Base-by-base conservation (phyloP, 2,797 vertebrate genomes). In the Furcifer pardalis region DNA sequence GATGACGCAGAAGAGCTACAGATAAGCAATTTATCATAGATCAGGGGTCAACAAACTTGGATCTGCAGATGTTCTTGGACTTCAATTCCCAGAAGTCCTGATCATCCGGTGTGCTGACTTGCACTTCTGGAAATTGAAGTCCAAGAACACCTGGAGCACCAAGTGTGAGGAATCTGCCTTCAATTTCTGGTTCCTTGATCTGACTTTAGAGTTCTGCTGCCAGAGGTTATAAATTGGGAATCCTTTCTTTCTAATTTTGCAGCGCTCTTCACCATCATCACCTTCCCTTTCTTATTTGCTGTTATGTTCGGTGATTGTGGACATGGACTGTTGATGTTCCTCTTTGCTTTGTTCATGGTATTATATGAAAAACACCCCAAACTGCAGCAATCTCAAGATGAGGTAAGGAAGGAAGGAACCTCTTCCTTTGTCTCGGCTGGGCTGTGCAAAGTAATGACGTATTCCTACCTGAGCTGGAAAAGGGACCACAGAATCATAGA, bases 271-370 rank as follows among this genome's bases (percentile, higher is more conserved):
- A 98, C 98, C 89, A 97, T 99, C 93, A 96, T 99, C 95, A 99
- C 99, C 0, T 99, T 99, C 91, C 99, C 99, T 12, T 99, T 99
- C 83, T 89, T 99, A 90, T 99, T 99, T 2, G 98, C 98, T 0
- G 97, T 99, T 84, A 99, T 99, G 99, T 99, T 99, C 30, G 99
- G 99, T 30, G 99, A 99, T 95, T 95, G 97, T 0, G 99, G 99
- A 0, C 98, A 99, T 0, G 99, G 98, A 65, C 88, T 96, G 6
- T 94, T 99, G 30, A 98, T 99, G 97, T 95, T 97, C 49, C 21
- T 98, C 0, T 98, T 98, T 63, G 98, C 98, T 56, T 92, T 99
- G 76, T 95, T 98, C 96, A 95, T 98, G 95, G 97, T 99, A 88
- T 84, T 98, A 27, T 97, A 95, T 4, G 98, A 99, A 91, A 97